Evolutionary conservation across 2,113 vertebrate species (phyloP), one percentile per base, ranked within the genome.

Genomic region (Blennius ocellaris): DNA sequence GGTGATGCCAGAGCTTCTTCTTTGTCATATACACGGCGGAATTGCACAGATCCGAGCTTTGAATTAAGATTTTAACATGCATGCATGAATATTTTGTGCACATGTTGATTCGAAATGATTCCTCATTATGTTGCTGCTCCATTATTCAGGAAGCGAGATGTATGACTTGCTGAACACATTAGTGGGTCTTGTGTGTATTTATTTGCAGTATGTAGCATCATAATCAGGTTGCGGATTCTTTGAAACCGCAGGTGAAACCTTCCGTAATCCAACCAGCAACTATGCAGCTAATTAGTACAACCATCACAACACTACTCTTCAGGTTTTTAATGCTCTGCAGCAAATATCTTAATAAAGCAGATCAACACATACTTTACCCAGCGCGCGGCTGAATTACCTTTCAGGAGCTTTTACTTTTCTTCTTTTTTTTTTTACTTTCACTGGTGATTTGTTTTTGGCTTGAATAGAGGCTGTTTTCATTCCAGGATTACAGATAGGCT

Each of bases 401-500:
- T 73, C 62, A 79, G 80, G 74, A 74, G 51, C 16, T 69, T 76
- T 88, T 83, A 65, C 38, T n/a, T 30, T 30, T 30, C 2, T 30
- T 30, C n/a, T 30, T 2, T 30, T 30, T 30, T 30, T 30, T 30
- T 30, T 30, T 30, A 30, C 73, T 57, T 58, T 59, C 69, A 45
- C 14, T 43, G 11, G 38, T 55, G 60, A 74, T 84, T 84, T 77
- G 51, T 80, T 78, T 81, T 71, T 30, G 21, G 52, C 30, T 30
- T 81, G 73, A 82, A 83, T 77, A 75, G 71, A 75, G 48, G 21
- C 54, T 77, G 49, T 36, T 71, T 76, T 81, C 76, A 83, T 71
- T 81, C 65, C 67, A 64, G 73, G 81, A 83, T 82, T 81, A 77
- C 62, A 78, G 66, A 82, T 82, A 47, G 58, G 73, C 74, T 83